Percentiles rank a stretch among this genome's conserved stretches.
These are phyloP conservation scores for Polydrusus tereticollis DNA, from an alignment of 2,888 invertebrate genomes.

Conservation along the genomic window DNA sequence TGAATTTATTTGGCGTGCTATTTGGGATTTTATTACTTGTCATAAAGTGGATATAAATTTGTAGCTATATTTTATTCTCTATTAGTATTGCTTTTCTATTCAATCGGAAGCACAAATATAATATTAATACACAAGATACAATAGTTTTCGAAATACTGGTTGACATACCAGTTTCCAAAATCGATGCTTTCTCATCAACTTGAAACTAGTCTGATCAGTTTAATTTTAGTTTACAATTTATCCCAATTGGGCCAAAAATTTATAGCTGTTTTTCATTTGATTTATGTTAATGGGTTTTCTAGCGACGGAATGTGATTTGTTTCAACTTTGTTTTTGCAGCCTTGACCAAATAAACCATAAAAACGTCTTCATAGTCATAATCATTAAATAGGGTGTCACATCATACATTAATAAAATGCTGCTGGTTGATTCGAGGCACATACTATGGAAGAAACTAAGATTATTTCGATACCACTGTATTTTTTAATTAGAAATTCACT, in stretches of 20 bases:
- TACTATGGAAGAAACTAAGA: no score
- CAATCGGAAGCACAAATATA: no score
- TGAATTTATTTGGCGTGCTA: no score
- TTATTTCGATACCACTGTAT: no score
- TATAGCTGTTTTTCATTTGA: slow-evolving; percentile 41
- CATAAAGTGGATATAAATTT: no score
- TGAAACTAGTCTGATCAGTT: slow-evolving; percentile 32
- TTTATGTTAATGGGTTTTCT: slow-evolving; percentile 40
- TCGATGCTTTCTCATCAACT: slow-evolving; percentile 20
- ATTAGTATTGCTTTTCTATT: no score
- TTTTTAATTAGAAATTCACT: no score
- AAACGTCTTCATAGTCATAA: neutral
- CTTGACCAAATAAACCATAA: slow-evolving; percentile 31
- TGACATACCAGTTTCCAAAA: slow-evolving; percentile 8
- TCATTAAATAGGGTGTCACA: no score
- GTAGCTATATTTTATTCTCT: no score
- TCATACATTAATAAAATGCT: no score
- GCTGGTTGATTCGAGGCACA: no score
- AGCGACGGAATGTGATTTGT: slow-evolving; percentile 31
- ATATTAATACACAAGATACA: neutral
- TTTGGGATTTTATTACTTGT: no score
- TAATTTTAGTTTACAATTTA: slow-evolving; percentile 42
- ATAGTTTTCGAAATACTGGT: neutral
- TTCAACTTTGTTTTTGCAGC: slow-evolving; percentile 29
- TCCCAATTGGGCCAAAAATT: slow-evolving; percentile 28